Evolutionary conservation across 2,113 vertebrate species (phyloP), one percentile per base, ranked within the genome.

Genomic region (Atherinomorus stipes): DNA sequence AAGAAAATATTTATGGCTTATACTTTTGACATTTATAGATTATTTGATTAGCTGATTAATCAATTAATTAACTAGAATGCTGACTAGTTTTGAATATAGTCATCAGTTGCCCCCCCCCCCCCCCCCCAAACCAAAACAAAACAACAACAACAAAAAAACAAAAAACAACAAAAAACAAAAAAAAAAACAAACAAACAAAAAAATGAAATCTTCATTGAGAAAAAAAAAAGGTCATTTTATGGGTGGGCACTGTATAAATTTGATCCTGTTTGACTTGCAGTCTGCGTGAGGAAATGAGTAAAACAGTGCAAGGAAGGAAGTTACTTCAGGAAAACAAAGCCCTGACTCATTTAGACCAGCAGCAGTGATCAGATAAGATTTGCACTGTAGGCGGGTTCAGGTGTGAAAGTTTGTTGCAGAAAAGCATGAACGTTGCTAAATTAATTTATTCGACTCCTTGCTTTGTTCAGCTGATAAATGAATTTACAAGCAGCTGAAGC

Each of bases 361-460:
- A 59, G 42, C 53, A 59, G 68, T 71, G 49, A 38, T 0, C 53
- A 77, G 76, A 83, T 76, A 70, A 84, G 64, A 62, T 53, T 73
- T 34, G 3, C 45, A 58, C 58, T 11, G 10, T 19, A 21, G 73
- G 51, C 45, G 53, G 19, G 68, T 71, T 71, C 74, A 69, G 57
- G 25, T 79, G 49, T 37, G 26, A 71, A 64, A 25, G 21, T 42
- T 49, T 76, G 53, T 38, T n/a, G 15, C 63, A 51, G 21, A 51
- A 57, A 66, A 71, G 7, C n/a, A 51, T 37, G 11, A 18, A 57
- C 42, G 45, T 44, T 26, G 28, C 49, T 28, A 19, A 61, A 34
- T 68, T 57, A 6, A 34, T 34, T 34, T 34, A 8, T 34, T 8
- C 1, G 31, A 34, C 31, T 34, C 31, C 3, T n/a, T 60, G 22